Percentiles rank a stretch among this genome's conserved stretches.
phyloP scores from a whole-genome alignment of 2,888 invertebrate species.

The Drosophila mettleri region DNA sequence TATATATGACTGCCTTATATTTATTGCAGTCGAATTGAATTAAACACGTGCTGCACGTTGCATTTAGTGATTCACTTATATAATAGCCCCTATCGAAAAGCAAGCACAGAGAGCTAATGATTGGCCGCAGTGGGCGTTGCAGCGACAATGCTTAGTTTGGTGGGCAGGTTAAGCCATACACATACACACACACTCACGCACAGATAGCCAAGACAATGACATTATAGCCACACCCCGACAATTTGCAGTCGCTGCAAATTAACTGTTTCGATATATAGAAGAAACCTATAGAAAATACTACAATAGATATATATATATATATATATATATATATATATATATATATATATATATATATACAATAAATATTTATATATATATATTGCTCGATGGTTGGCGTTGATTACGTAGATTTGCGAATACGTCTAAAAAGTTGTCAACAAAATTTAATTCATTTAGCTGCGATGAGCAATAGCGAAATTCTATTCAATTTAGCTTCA shows the following conservation, averaged over 20 bases:
- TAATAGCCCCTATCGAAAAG: constrained; percentile 20
- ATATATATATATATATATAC: constrained; percentile 5
- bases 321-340: constrained; percentile 14
- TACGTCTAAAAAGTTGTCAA: constrained; percentile 31
- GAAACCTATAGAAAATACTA: constrained; percentile 12
- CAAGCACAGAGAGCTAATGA: constrained; percentile 27
- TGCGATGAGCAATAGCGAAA: constrained; percentile 1
- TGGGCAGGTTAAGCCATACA: constrained; percentile 28
- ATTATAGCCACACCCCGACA: constrained; percentile 50
- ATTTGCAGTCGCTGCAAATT: constrained; percentile 46
- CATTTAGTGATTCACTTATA: constrained; percentile 39
- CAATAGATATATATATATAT: constrained; percentile 14
- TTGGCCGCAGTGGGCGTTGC: constrained; percentile 31
- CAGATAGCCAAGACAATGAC: constrained; percentile 18
- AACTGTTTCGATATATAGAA: constrained; percentile 42
- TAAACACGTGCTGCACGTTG: constrained; percentile 56
- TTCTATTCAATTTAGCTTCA: constrained; percentile 20
- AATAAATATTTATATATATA: constrained; percentile 14
- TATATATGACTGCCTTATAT: constrained; percentile 30
- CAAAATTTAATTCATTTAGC: constrained; percentile 32
- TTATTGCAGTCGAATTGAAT: constrained; percentile 23
- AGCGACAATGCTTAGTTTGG: constrained; percentile 10
- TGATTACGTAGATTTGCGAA: not conserved
- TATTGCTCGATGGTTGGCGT: not conserved
- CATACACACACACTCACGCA: no score